phyloP scores from a whole-genome alignment of 2,797 vertebrate genomes.

The Melanotaenia trifasciata region DNA sequence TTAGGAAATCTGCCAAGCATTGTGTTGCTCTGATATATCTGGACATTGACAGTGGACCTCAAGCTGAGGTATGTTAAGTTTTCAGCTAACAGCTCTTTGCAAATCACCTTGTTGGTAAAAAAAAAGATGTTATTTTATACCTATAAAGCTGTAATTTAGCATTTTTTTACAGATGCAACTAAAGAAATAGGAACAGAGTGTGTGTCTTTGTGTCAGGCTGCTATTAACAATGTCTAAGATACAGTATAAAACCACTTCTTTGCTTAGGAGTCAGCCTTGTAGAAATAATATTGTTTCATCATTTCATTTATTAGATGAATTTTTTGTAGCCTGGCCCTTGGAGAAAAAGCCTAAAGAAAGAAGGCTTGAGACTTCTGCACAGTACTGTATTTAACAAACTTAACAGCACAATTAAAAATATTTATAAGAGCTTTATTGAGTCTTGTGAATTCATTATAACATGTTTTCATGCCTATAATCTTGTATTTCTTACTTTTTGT shows the following conservation, averaged over 20 bases:
- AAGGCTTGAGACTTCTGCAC: not conserved
- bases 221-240: not conserved
- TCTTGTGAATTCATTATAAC: not conserved
- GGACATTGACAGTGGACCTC: not conserved
- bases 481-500: not conserved
- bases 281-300: not conserved
- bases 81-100: not conserved
- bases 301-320: not conserved
- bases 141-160: not conserved
- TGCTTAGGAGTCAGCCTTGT: no score
- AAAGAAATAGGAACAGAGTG: not conserved
- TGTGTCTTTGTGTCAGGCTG: not conserved
- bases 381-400: not conserved
- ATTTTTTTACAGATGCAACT: not conserved
- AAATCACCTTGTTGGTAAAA: not conserved
- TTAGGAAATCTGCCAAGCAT: no score
- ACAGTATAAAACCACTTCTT: not conserved
- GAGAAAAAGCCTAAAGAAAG: not conserved
- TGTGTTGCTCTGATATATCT: no score
- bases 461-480: not conserved
- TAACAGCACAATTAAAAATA: not conserved
- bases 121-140: not conserved
- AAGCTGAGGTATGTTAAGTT: not conserved
- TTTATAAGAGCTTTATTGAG: not conserved
- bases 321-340: no score